Evolutionary conservation across 2,888 invertebrate species (phyloP).

Genomic region (Piscicola geometra): DNA sequence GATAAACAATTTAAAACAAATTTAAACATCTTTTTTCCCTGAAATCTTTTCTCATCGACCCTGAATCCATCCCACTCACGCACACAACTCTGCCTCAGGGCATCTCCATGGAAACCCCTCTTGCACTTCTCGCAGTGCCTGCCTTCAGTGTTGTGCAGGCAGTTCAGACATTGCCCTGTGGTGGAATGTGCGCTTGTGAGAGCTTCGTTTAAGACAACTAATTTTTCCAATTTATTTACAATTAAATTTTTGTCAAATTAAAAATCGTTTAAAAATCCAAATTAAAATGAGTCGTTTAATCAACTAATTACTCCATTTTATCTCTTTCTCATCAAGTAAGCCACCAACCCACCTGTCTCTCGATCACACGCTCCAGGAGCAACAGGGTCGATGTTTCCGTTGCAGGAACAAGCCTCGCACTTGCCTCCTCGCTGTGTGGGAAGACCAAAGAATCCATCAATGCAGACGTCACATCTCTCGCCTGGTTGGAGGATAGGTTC

Average conservation of each 20-base stretch:
- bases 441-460: conserved; percentile 89
- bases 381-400: conserved; percentile 79
- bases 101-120: conserved; percentile 82
- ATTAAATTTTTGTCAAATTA: no score
- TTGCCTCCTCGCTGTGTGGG: conserved; percentile 76
- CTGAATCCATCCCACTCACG: conserved; percentile 59
- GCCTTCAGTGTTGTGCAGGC: conserved; percentile 77
- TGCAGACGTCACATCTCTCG: conserved; percentile 79
- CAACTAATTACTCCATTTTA: not conserved
- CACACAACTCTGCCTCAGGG: conserved; percentile 71
- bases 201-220: not conserved
- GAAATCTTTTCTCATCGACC: not conserved
- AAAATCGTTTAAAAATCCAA: no score
- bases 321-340: not conserved
- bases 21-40: not conserved
- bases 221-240: no score
- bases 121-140: conserved; percentile 84
- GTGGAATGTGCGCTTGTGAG: not conserved
- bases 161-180: conserved; percentile 41
- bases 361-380: conserved; percentile 83
- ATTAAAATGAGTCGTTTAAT: no score
- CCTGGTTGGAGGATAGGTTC: no score
- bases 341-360: conserved; percentile 48
- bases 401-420: conserved; percentile 85
- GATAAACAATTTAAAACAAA: not conserved